Percentiles rank a stretch among this genome's conserved stretches.
Conservation (phyloP, 2,888 invertebrate species). For the Caenorhabditis parvicauda region DNA sequence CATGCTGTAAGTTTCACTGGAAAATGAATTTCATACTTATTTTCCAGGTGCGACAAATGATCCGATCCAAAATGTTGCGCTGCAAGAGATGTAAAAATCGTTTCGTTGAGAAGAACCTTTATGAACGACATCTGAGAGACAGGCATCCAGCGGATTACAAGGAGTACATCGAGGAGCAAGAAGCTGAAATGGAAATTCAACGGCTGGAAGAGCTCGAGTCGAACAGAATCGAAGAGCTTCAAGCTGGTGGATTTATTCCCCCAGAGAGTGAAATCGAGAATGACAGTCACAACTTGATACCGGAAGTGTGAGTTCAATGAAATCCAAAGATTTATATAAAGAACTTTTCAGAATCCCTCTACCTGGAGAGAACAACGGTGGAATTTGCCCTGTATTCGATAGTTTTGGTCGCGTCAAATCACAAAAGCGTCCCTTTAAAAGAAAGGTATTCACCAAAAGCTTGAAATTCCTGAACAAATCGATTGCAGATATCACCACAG, state of each 20-base stretch:
- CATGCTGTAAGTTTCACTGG: conserved; percentile 2
- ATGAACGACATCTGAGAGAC: conserved; percentile 59
- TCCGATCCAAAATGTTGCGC: conserved; percentile 54
- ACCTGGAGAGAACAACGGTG: conserved; percentile 57
- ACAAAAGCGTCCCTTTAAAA: conserved; percentile 52
- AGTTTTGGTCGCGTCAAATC: conserved; percentile 45
- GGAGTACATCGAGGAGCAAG: conserved; percentile 50
- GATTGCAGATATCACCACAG: conserved; percentile 55
- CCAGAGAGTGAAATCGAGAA: conserved; percentile 52
- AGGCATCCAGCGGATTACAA: conserved; percentile 53
- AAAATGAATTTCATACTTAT: background rate
- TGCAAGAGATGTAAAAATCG: conserved; percentile 60
- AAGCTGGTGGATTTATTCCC: conserved; percentile 60
- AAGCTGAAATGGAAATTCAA: conserved; percentile 18
- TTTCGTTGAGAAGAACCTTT: conserved; percentile 56
- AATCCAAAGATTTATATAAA: no score
- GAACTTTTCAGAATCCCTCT: conserved; percentile 57
- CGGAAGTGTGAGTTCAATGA: no score
- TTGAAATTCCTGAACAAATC: background rate
- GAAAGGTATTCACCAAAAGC: conserved; percentile 40
- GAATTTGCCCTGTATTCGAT: conserved; percentile 55
- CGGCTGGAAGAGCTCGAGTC: conserved; percentile 52
- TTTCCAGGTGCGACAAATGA: conserved; percentile 7
- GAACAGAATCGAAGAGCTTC: conserved; percentile 57
- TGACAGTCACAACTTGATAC: conserved; percentile 10